Conservation (phyloP, 2,113 vertebrate species). For the Neolamprologus modestus region DNA sequence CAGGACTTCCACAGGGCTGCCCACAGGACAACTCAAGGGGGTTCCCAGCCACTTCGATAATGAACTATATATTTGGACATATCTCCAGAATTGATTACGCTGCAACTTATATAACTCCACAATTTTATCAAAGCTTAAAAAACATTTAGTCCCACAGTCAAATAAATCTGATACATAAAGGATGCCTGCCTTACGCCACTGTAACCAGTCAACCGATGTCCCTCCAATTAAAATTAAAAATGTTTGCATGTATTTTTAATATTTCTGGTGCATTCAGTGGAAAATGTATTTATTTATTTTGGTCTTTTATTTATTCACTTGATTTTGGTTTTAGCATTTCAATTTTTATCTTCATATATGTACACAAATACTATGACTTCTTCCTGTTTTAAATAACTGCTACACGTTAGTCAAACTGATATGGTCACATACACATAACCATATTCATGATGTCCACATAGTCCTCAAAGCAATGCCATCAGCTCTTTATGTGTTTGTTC, state of each 20-base stretch:
- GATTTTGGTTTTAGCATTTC: fast-evolving
- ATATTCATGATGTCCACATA: not conserved
- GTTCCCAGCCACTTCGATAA: no score
- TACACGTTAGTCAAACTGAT: not conserved
- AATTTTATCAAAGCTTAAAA: not conserved
- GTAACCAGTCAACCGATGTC: not conserved
- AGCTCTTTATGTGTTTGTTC: constrained; percentile 14
- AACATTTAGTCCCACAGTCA: not conserved
- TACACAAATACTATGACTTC: not conserved
- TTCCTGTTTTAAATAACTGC: not conserved
- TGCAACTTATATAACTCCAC: not conserved
- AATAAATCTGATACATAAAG: not conserved
- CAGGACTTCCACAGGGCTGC: no score
- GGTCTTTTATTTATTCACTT: not conserved
- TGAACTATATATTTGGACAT: not conserved
- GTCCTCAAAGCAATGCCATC: not conserved
- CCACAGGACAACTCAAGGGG: no score
- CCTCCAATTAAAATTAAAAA: not conserved
- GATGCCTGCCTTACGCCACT: fast-evolving
- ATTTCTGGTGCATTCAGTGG: not conserved
- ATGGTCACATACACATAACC: not conserved
- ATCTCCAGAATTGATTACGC: not conserved
- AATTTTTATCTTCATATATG: not conserved
- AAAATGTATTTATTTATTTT: not conserved
- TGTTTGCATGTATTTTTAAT: not conserved